These are phyloP conservation scores for Mystacides longicornis DNA, from an alignment of 2,888 invertebrate species.

Conservation along the genomic window DNA sequence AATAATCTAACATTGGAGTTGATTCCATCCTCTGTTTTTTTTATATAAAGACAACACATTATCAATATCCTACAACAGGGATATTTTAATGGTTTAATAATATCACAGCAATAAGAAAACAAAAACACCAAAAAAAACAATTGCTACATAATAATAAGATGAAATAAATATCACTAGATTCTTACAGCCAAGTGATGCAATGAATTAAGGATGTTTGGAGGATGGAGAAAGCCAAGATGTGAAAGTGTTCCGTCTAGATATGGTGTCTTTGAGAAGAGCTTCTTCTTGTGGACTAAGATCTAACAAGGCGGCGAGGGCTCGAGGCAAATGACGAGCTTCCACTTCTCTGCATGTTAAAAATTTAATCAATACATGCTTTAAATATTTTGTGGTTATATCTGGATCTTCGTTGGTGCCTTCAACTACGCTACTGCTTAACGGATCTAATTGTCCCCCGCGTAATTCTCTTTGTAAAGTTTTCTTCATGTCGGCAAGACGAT, in stretches of 20 bases:
- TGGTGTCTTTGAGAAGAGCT: slow-evolving; percentile 69
- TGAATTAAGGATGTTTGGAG: background rate
- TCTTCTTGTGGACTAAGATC: slow-evolving; percentile 84
- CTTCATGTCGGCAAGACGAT: slow-evolving; percentile 82
- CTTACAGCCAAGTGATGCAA: too few relatives aligned
- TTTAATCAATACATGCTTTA: slow-evolving; percentile 89
- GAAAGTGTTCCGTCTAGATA: slow-evolving; percentile 58
- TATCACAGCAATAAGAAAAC: too few relatives aligned
- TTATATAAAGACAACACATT: too few relatives aligned
- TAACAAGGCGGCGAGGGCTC: slow-evolving; percentile 77
- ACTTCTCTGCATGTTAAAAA: slow-evolving; percentile 83
- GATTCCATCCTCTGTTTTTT: too few relatives aligned
- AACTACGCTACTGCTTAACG: slow-evolving; percentile 50
- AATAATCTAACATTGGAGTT: too few relatives aligned
- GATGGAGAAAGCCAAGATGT: slow-evolving; percentile 57
- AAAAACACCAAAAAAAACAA: too few relatives aligned
- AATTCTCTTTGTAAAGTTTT: slow-evolving; percentile 86
- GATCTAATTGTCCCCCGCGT: slow-evolving; percentile 38
- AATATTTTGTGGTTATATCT: slow-evolving; percentile 60
- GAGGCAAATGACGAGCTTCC: slow-evolving; percentile 82
- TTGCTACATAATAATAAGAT: too few relatives aligned
- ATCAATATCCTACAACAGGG: too few relatives aligned
- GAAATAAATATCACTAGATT: too few relatives aligned
- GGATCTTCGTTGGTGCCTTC: slow-evolving; percentile 53
- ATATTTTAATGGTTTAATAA: too few relatives aligned